Evolutionary conservation across 1,140 invertebrate genomes (phyloP).

Genomic region (Aphaenogaster rudis): DNA sequence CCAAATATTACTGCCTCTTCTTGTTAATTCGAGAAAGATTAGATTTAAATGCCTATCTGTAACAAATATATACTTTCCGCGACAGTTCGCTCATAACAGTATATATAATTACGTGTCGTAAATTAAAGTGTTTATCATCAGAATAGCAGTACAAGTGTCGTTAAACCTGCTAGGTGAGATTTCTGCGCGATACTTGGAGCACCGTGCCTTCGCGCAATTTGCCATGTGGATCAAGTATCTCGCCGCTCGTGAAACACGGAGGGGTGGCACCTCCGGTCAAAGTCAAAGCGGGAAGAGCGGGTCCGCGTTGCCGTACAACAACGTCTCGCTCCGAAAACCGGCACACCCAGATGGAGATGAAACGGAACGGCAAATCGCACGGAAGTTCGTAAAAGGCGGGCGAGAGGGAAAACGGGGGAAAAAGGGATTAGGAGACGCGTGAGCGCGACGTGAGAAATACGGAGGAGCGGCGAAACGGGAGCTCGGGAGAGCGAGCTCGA

Average conservation of each 20-base stretch:
- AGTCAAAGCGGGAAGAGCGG: not conserved
- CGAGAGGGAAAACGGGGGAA: not conserved
- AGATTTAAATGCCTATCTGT: no score
- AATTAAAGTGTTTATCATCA: not conserved
- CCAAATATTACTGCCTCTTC: not conserved
- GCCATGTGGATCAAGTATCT: conserved; percentile 25
- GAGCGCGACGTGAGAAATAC: conserved; percentile 14
- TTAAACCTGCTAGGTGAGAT: conserved; percentile 19
- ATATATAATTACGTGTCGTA: not conserved
- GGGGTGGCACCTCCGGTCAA: not conserved
- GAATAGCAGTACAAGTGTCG: not conserved
- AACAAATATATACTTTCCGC: not conserved
- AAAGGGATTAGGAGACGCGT: conserved; percentile 19
- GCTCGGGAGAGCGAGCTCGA: conserved; percentile 36
- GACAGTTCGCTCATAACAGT: not conserved
- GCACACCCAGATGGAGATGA: conserved; percentile 14
- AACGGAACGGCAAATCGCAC: conserved; percentile 3
- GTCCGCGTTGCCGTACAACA: not conserved
- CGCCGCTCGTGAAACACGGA: not conserved
- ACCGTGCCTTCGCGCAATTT: conserved; percentile 12
- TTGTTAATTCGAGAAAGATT: not conserved
- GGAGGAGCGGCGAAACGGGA: not conserved
- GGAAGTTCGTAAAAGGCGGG: conserved; percentile 8
- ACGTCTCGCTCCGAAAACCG: conserved; percentile 5
- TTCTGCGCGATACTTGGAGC: not conserved